Conservation (phyloP, 2,888 invertebrate genomes). For the Oxytorus armatus region DNA sequence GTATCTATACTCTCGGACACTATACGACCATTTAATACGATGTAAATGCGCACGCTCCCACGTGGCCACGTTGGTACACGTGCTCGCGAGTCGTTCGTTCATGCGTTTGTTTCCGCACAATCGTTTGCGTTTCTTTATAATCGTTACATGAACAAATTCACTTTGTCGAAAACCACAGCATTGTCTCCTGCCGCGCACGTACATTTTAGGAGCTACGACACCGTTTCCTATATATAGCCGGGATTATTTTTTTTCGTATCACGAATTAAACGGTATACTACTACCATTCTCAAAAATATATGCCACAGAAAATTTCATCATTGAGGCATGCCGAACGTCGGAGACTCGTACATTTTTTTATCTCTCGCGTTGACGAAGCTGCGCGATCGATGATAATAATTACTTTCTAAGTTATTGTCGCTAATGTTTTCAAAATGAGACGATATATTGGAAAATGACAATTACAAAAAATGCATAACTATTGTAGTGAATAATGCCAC, state of each 20-base stretch:
- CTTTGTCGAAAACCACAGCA: neutral
- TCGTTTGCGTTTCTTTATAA: neutral
- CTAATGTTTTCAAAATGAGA: no score
- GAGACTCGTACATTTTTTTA: neutral
- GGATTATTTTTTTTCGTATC: neutral
- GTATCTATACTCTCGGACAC: no score
- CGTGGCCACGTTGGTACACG: constrained; percentile 56
- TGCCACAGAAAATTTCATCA: neutral
- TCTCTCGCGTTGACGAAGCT: no score
- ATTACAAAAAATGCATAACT: no score
- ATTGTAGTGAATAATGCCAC: no score
- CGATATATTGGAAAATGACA: no score
- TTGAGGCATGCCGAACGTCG: neutral
- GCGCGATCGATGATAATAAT: no score
- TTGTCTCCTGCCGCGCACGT: neutral
- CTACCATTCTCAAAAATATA: neutral
- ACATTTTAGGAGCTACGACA: no score
- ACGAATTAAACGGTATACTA: neutral
- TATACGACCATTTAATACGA: no score
- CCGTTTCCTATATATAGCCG: neutral
- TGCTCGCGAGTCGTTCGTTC: neutral
- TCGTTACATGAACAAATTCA: neutral
- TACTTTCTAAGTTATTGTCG: no score
- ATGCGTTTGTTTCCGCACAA: neutral
- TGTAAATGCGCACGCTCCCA: constrained; percentile 33